phyloP scores from a whole-genome alignment of 2,113 vertebrate species.

The Crotalus viridis region DNA sequence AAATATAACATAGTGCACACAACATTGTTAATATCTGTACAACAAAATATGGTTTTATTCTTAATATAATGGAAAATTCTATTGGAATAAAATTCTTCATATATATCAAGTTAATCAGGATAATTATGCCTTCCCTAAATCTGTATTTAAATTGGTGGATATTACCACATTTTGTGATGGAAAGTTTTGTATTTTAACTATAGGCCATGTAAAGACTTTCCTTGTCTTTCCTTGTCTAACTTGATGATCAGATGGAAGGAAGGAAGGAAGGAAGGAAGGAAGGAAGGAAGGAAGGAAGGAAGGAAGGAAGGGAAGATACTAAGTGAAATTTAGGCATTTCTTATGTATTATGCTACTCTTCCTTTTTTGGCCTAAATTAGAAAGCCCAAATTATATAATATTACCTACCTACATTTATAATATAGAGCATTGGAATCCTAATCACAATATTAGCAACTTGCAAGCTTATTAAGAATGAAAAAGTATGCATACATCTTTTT shows the following conservation, averaged over 20 bases:
- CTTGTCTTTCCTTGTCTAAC: not conserved
- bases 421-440: not conserved
- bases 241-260: not conserved
- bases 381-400: not conserved
- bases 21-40: slow-evolving; percentile 41
- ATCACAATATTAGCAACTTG: too few species aligned
- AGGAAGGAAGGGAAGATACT: too few species aligned
- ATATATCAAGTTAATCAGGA: not conserved
- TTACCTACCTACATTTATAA: not conserved
- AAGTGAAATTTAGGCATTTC: not conserved
- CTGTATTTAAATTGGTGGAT: not conserved
- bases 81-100: not conserved
- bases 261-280: not conserved
- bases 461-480: not conserved
- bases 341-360: not conserved
- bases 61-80: not conserved
- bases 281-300: too few species aligned
- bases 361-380: not conserved
- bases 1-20: slow-evolving; percentile 60
- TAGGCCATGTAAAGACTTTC: not conserved
- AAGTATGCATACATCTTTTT: not conserved
- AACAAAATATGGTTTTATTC: not conserved
- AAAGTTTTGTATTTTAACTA: not conserved
- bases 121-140: not conserved
- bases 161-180: not conserved